phyloP scores from a whole-genome alignment of 1,140 invertebrate species.

The Solenopsis fugax region DNA sequence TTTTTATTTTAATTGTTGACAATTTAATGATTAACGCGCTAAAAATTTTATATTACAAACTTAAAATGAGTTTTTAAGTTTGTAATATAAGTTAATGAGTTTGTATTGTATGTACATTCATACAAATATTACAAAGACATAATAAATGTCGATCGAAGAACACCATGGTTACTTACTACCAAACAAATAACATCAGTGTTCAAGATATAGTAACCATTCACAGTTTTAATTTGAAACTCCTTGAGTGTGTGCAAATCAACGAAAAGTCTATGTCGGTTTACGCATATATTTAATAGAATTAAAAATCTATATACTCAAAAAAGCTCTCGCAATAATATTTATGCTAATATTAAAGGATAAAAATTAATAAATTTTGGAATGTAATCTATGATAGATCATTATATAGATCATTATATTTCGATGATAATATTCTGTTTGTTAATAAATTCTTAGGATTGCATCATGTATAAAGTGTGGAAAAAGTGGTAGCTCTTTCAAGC shows the following conservation, averaged over 20 bases:
- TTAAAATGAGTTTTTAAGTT: no score
- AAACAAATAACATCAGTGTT: background rate
- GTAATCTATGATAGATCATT: background rate
- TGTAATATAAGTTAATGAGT: no score
- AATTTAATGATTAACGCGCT: background rate
- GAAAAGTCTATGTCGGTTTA: background rate
- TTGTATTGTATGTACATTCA: no score
- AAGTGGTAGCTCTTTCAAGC: background rate
- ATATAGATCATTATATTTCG: background rate
- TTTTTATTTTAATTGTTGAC: background rate
- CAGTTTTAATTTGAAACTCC: background rate
- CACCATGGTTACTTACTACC: conserved; percentile 12
- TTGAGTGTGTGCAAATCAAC: background rate
- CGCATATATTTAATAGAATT: no score
- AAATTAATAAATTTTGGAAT: background rate
- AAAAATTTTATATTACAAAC: background rate
- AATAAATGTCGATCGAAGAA: conserved; percentile 7
- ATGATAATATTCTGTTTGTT: background rate
- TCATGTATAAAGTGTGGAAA: background rate
- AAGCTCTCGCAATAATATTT: background rate
- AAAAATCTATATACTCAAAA: background rate
- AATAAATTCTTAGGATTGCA: background rate
- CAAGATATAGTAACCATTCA: background rate
- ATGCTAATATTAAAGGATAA: background rate
- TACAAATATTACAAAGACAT: background rate